Conservation (phyloP, 2,888 invertebrate species). For the Drosophila fungiperda region DNA sequence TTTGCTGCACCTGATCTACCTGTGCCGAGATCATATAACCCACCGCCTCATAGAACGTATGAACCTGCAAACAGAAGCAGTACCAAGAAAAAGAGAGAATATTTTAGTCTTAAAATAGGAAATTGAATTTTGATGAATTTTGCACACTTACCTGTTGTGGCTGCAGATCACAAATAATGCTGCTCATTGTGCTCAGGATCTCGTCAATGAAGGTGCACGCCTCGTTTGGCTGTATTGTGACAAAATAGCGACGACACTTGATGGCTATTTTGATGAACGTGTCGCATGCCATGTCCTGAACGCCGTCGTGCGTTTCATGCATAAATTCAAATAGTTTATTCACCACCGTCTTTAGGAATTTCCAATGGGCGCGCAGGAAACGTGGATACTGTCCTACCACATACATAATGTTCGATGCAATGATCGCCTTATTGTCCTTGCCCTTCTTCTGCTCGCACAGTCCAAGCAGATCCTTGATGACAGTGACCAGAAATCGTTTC, state of each 20-base stretch:
- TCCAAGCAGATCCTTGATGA: conserved; percentile 98
- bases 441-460: conserved; percentile 98
- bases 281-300: conserved; percentile 99
- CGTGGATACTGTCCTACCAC: conserved; percentile 99
- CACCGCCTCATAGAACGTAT: conserved; percentile 99
- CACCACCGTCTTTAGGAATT: conserved; percentile 99
- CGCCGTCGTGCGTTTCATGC: conserved; percentile 99
- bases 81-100: background rate
- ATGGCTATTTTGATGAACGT: conserved; percentile 99
- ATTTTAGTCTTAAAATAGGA: background rate
- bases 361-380: conserved; percentile 99
- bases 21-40: conserved; percentile 99
- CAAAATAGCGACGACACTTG: conserved; percentile 99
- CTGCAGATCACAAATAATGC: conserved; percentile 99
- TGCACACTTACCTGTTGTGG: conserved; percentile 92
- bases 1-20: conserved; percentile 95
- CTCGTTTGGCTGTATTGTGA: conserved; percentile 97
- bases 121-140: background rate
- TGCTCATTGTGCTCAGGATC: conserved; percentile 97
- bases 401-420: conserved; percentile 99
- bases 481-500: conserved; percentile 98
- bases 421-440: conserved; percentile 99
- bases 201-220: conserved; percentile 99
- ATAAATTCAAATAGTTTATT: conserved; percentile 99
- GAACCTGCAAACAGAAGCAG: conserved; percentile 84